Base-by-base conservation (phyloP, 1,140 invertebrate genomes). In the Bombus superbus region DNA sequence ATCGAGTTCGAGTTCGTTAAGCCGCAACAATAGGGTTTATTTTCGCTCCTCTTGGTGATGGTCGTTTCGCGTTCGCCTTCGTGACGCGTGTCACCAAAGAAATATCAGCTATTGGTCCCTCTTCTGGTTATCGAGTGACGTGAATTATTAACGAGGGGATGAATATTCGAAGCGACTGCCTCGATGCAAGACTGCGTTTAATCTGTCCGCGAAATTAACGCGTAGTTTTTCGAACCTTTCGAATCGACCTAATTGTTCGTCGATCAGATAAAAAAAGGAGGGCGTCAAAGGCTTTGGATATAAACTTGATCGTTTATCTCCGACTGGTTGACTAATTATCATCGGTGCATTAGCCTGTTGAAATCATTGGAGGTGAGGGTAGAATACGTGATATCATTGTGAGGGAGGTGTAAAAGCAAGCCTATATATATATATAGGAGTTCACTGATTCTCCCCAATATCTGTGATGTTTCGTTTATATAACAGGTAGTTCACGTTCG, bases 201-300 rank as follows among this genome's bases (percentile, higher is more conserved):
- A 68, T 18, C 66, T 68, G 35, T 68, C 35, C 32, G 81, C 74
- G 81, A 75, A 86, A 89, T 89, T 89, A 89, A 83, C 78, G 71
- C 32, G n/a, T 42, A 77, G 25, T 72, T 76, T 64, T 13, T 40
- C 22, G 75, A 44, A 81, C 40, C 44, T n/a, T 22, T 32, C 66
- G 32, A 42, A 42, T 72, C 68, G 68, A 71, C 68, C 68, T 40
- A 71, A 72, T 72, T 72, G 40, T 42, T 40, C 35, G 32, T n/a
- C 15, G 35, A 42, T 44, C 28, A n/a, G 15, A 32, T 22, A 47
- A 38, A 66, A 44, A 79, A 32, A 42, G 40, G 22, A 42, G n/a
- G 25, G 2, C 42, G 68, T n/a, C n/a, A 59, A 73, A n/a, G 9
- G 38, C 18, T 73, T 35, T 5, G 4, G 38, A 57, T 32, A 72